Evolutionary conservation across 2,113 vertebrate genomes (phyloP).

Genomic region (Lasiurus borealis): DNA sequence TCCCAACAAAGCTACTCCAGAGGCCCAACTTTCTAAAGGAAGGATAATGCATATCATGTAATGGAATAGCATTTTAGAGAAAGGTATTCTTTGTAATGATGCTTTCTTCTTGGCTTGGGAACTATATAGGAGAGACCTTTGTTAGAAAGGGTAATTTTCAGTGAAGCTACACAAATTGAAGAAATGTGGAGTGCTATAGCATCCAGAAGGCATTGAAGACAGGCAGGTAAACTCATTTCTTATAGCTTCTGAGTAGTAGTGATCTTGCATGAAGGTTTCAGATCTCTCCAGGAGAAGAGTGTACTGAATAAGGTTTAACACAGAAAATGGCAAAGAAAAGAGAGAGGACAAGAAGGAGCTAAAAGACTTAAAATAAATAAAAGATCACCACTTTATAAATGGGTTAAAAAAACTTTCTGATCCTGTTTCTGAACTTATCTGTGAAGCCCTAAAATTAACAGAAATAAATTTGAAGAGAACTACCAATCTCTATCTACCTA

Average conservation of each 20-base stretch:
- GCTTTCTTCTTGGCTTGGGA: constrained; percentile 7
- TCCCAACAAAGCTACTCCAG: not conserved
- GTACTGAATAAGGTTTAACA: not conserved
- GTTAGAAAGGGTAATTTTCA: constrained; percentile 34
- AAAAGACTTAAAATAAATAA: not conserved
- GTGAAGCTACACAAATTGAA: not conserved
- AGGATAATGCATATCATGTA: not conserved
- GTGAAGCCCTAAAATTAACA: constrained; percentile 31
- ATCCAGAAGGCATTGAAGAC: not conserved
- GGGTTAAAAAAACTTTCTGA: not conserved
- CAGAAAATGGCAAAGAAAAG: not conserved
- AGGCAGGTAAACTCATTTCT: not conserved
- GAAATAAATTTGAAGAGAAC: not conserved
- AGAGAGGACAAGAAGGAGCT: not conserved
- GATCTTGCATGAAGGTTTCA: not conserved
- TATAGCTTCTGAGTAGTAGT: not conserved
- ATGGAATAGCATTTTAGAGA: constrained; percentile 34
- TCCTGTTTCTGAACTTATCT: not conserved
- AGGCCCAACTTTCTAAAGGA: not conserved
- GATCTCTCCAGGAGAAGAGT: not conserved
- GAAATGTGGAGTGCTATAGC: not conserved
- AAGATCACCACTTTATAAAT: not conserved
- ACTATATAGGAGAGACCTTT: not conserved
- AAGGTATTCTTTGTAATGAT: not conserved
- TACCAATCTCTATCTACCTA: not conserved